phyloP scores from a whole-genome alignment of 1,140 invertebrate species.

The Wasmannia auropunctata region DNA sequence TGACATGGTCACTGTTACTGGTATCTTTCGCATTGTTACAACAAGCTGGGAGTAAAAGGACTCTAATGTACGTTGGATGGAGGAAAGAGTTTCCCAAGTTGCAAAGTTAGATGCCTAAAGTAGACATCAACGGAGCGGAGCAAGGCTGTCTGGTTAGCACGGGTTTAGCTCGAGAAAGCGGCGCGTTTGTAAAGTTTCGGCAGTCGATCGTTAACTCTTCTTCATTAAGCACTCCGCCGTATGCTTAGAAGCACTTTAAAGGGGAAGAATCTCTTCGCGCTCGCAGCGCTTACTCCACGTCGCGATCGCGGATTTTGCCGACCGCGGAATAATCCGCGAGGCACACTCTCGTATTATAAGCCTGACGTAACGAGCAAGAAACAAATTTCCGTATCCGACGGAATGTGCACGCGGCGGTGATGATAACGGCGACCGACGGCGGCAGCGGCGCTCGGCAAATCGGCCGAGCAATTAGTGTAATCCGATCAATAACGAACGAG shows the following conservation, averaged over 20 bases:
- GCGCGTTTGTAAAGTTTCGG: slow-evolving; percentile 48
- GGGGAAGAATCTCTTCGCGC: slow-evolving; percentile 41
- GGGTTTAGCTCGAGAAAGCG: slow-evolving; percentile 9
- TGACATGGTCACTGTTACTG: neutral
- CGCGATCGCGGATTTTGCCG: neutral
- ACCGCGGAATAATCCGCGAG: neutral
- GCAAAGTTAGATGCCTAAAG: slow-evolving; percentile 32
- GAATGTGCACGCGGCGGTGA: neutral
- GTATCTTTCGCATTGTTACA: neutral
- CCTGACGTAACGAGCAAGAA: slow-evolving; percentile 39
- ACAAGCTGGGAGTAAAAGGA: neutral
- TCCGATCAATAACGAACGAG: slow-evolving; percentile 59
- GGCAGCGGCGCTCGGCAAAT: slow-evolving; percentile 30
- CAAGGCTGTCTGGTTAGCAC: slow-evolving; percentile 27
- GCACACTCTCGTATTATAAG: neutral
- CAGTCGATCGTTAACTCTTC: slow-evolving; percentile 60
- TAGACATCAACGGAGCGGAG: slow-evolving; percentile 17
- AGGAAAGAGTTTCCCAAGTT: slow-evolving; percentile 20
- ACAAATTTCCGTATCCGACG: neutral
- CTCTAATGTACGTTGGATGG: neutral
- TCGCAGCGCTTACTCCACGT: neutral
- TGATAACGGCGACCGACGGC: too few species aligned
- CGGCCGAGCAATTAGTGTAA: slow-evolving; percentile 69
- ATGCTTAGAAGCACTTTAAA: slow-evolving; percentile 45
- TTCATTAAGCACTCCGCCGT: slow-evolving; percentile 27